These are phyloP conservation scores for Asarcornis scutulata DNA, from an alignment of 2,113 vertebrate genomes.

Conservation along the genomic window DNA sequence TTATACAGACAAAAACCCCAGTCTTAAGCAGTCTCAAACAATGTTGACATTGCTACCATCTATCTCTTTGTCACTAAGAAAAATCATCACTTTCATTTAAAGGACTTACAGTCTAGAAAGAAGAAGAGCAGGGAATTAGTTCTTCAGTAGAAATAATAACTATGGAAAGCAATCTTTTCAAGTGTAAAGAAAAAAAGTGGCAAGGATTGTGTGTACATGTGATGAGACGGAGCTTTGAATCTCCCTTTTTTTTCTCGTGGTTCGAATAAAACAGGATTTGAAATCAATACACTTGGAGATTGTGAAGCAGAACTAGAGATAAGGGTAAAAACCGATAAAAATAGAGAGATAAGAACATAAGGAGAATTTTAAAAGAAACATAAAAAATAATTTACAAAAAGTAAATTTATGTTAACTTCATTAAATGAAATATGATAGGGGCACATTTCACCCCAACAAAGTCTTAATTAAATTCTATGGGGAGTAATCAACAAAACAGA, in stretches of 20 bases:
- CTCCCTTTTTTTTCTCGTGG: neutral
- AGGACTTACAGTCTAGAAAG: neutral
- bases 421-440: neutral
- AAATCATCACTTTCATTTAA: conserved; percentile 46
- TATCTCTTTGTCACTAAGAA: conserved; percentile 30
- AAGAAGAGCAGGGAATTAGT: neutral
- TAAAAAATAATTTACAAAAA: neutral
- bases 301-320: neutral
- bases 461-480: neutral
- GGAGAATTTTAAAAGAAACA: neutral
- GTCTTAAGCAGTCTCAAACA: conserved; percentile 47
- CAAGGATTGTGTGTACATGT: neutral
- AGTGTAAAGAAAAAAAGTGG: neutral
- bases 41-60: conserved; percentile 44
- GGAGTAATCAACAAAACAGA: neutral
- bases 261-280: neutral
- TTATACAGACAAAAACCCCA: conserved; percentile 55
- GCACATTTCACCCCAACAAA: neutral
- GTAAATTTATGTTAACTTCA: neutral
- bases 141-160: neutral
- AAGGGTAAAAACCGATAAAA: neutral
- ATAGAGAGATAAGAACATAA: neutral
- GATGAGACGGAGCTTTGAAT: neutral
- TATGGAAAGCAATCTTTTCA: neutral
- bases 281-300: neutral